Conservation (phyloP, 2,888 invertebrate species). For the Gibbula magus region DNA sequence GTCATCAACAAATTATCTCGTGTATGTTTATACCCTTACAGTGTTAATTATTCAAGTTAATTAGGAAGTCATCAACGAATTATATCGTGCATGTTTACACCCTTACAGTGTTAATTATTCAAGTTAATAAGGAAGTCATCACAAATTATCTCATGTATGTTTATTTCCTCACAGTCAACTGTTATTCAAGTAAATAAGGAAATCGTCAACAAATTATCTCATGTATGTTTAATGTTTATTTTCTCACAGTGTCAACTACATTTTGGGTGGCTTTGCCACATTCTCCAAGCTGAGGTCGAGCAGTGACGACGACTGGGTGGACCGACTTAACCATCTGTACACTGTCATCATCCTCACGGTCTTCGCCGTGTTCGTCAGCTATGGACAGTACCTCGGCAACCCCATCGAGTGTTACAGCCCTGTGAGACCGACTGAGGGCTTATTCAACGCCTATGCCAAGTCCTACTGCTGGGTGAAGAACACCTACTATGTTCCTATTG, state of each 20-base stretch:
- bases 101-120: too few species aligned
- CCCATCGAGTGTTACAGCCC: slow-evolving; percentile 63
- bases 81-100: too few species aligned
- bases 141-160: too few species aligned
- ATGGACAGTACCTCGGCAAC: slow-evolving; percentile 62
- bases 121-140: too few species aligned
- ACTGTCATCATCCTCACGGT: slow-evolving; percentile 60
- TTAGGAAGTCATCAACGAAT: too few species aligned
- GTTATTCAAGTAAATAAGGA: too few species aligned
- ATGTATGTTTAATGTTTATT: too few species aligned
- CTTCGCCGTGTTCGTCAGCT: slow-evolving; percentile 66
- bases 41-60: too few species aligned
- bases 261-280: slow-evolving; percentile 65
- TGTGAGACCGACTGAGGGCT: slow-evolving; percentile 48
- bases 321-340: slow-evolving; percentile 64
- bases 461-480: slow-evolving; percentile 68
- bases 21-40: too few species aligned
- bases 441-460: slow-evolving; percentile 58
- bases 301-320: slow-evolving; percentile 66
- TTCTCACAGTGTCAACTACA: slow-evolving; percentile 58
- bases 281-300: slow-evolving; percentile 63
- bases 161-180: too few species aligned
- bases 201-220: too few species aligned
- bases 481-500: slow-evolving; percentile 65
- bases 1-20: too few species aligned